phyloP scores from a whole-genome alignment of 2,113 vertebrate genomes.

The Paradisaea rubra region DNA sequence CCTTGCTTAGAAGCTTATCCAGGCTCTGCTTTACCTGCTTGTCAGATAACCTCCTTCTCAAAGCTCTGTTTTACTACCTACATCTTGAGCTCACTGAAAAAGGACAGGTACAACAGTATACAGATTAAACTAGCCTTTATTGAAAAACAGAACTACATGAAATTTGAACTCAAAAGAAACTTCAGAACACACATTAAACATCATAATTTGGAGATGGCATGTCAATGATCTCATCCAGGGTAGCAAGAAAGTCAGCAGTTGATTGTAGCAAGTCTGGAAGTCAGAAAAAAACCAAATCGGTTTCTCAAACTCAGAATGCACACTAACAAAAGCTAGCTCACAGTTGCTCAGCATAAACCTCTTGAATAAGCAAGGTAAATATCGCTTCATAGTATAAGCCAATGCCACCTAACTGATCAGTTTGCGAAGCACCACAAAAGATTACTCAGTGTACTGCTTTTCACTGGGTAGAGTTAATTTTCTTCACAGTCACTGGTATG shows the following conservation, averaged over 20 bases:
- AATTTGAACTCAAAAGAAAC: neutral
- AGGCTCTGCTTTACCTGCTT: neutral
- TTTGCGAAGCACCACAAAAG: neutral
- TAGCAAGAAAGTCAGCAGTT: conserved; percentile 59
- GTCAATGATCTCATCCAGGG: conserved; percentile 68
- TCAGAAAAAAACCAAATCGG: neutral
- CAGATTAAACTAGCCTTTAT: conserved; percentile 45
- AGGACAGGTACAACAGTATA: neutral
- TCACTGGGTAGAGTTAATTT: neutral
- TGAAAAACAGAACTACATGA: neutral
- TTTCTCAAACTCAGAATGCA: neutral
- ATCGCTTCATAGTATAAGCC: neutral
- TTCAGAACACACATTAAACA: neutral
- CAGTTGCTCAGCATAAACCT: neutral
- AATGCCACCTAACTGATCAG: neutral
- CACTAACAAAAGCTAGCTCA: neutral
- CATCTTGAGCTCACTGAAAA: neutral
- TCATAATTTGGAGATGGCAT: conserved; percentile 57
- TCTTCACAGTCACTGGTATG: neutral
- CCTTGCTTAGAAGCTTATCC: neutral
- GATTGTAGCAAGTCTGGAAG: conserved; percentile 60
- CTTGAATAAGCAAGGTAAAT: neutral
- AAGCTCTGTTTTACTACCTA: neutral
- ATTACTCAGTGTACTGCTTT: neutral
- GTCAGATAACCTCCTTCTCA: neutral